Base-by-base conservation (phyloP, 2,888 invertebrate genomes). In the Thymelicus lineola region DNA sequence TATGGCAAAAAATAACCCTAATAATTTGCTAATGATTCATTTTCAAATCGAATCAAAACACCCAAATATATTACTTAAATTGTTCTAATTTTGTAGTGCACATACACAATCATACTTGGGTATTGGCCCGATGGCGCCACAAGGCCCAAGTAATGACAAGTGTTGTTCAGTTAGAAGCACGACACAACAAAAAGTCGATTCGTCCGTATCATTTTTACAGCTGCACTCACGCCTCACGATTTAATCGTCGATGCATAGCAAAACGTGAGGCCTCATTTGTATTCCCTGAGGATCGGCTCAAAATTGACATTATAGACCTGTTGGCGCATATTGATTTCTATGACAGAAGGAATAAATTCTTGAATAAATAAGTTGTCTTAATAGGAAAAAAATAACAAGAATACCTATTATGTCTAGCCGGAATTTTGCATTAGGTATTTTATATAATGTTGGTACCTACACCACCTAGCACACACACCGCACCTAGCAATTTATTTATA, bases 161-260 rank as follows among this genome's bases (percentile, higher is more conserved):
- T 74, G 63, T 15, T 15, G 10, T 50, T 17, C 17, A 42, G 59
- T 59, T 59, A 66, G 57, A 73, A 77, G 76, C 77, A 81, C 79
- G 80, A 80, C 77, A 76, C 79, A 79, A 80, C 77, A 76, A 74
- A 76, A 82, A 68, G 78, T 79, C 79, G 75, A 82, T 85, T 82
- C 85, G 78, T 62, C n/a, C 17, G 84, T 82, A 87, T 89, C 82
- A 88, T 87, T 89, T 90, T 89, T 87, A 89, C 91, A 91, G 90
- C 89, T 90, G 90, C 86, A 83, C 76, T 78, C 77, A 77, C 78
- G 75, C 81, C 59, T 72, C 62, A 73, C 79, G 79, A 81, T 79
- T 86, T 82, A 84, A 53, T 80, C 77, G 77, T 74, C 77, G 79
- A 83, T 86, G 86, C 83, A 82, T 82, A 79, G 73, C 76, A 77